phyloP scores from a whole-genome alignment of 2,797 vertebrate species.

The Pseudocheirus occidentalis region DNA sequence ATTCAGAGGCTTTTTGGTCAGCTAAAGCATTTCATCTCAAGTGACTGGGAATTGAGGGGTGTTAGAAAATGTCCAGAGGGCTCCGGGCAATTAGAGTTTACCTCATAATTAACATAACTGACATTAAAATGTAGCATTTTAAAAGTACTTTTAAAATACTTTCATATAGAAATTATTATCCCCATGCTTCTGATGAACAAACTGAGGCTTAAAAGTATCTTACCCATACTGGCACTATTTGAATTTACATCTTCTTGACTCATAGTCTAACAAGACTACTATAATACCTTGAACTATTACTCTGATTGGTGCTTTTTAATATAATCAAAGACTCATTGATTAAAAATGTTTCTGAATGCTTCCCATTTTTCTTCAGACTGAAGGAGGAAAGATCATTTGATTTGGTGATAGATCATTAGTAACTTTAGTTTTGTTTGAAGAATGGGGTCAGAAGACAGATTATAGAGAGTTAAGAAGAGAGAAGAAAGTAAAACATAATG shows the following conservation, averaged over 20 bases:
- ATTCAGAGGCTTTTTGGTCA: not conserved
- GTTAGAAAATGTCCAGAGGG: not conserved
- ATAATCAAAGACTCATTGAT: not conserved
- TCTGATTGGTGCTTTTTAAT: not conserved
- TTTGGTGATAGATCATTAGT: not conserved
- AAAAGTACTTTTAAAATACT: not conserved
- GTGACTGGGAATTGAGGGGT: not conserved
- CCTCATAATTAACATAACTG: not conserved
- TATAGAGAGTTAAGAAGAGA: not conserved
- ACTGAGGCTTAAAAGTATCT: not conserved
- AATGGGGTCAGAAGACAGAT: not conserved
- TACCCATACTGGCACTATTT: not conserved
- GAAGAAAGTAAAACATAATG: not conserved
- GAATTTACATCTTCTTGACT: not conserved
- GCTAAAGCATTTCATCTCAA: not conserved
- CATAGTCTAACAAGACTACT: not conserved
- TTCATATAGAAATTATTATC: not conserved
- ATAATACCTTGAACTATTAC: not conserved
- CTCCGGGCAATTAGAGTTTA: not conserved
- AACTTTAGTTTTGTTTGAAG: not conserved
- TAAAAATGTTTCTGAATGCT: not conserved
- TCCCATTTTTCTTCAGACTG: not conserved
- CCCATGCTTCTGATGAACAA: not conserved
- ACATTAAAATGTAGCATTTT: not conserved
- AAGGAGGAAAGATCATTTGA: not conserved